Evolutionary conservation across 2,797 vertebrate genomes (phyloP).

Genomic region (Gobionotothen gibberifrons): DNA sequence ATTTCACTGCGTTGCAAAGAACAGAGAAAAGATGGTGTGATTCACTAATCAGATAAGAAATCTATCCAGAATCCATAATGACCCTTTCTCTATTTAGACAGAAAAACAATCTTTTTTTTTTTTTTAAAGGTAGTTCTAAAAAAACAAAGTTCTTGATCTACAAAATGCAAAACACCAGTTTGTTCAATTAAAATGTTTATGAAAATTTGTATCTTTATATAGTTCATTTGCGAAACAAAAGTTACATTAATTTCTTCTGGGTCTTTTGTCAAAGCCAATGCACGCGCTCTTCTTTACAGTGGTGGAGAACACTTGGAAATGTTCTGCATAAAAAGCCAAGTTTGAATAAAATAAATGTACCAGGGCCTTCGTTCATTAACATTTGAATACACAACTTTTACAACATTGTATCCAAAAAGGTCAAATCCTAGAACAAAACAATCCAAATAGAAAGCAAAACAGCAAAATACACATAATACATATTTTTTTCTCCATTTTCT

Average conservation of each 20-base stretch:
- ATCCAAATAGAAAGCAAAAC: slow-evolving; percentile 53
- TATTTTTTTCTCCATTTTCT: slow-evolving; percentile 57
- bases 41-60: slow-evolving; percentile 28
- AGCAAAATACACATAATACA: slow-evolving; percentile 59
- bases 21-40: slow-evolving; percentile 52
- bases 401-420: slow-evolving; percentile 37
- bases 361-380: slow-evolving; percentile 22
- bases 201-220: slow-evolving; percentile 45
- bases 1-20: slow-evolving; percentile 73
- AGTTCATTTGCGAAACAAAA: slow-evolving; percentile 58
- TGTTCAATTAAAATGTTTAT: slow-evolving; percentile 49
- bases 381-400: slow-evolving; percentile 43
- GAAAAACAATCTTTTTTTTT: slow-evolving; percentile 19
- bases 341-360: slow-evolving; percentile 32
- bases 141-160: slow-evolving; percentile 60
- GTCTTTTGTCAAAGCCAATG: slow-evolving; percentile 62
- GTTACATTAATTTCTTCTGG: slow-evolving; percentile 58
- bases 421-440: slow-evolving; percentile 26
- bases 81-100: slow-evolving; percentile 56
- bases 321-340: slow-evolving; percentile 27
- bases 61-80: slow-evolving; percentile 43
- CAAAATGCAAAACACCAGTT: slow-evolving; percentile 66
- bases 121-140: slow-evolving; percentile 52
- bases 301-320: slow-evolving; percentile 27
- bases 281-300: slow-evolving; percentile 29